Percentiles rank a stretch among this genome's conserved stretches.
Conservation (phyloP, 1,140 invertebrate species). For the Zaprionus davidi region DNA sequence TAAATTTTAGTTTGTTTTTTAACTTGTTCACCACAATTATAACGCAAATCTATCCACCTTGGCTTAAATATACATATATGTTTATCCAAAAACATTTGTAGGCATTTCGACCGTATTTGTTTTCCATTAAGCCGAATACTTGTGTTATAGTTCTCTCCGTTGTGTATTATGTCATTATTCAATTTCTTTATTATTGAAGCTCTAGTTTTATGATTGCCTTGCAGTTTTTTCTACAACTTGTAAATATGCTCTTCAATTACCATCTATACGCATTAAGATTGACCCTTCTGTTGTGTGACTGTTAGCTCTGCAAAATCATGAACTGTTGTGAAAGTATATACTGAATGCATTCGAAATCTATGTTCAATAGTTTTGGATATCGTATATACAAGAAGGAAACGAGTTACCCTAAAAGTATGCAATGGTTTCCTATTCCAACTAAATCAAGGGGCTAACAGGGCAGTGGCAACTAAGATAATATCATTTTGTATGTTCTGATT, state of each 20-base stretch:
- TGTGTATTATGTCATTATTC: slow-evolving; percentile 57
- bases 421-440: slow-evolving; percentile 10
- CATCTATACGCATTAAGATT: slow-evolving; percentile 46
- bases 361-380: neutral
- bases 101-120: slow-evolving; percentile 37
- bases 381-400: slow-evolving; percentile 11
- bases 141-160: slow-evolving; percentile 40
- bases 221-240: slow-evolving; percentile 72
- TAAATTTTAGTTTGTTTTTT: slow-evolving; percentile 60
- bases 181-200: slow-evolving; percentile 72
- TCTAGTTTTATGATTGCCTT: slow-evolving; percentile 84
- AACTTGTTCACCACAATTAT: slow-evolving; percentile 61
- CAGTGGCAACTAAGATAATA: slow-evolving; percentile 17
- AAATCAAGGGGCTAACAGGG: neutral
- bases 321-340: slow-evolving; percentile 5
- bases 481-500: slow-evolving; percentile 16
- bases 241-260: slow-evolving; percentile 47
- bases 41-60: slow-evolving; percentile 65
- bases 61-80: slow-evolving; percentile 62
- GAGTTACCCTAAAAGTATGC: slow-evolving; percentile 37
- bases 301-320: slow-evolving; percentile 21
- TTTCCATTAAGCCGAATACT: slow-evolving; percentile 24
- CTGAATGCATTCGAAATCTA: neutral
- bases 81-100: slow-evolving; percentile 78
- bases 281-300: slow-evolving; percentile 46